Base-by-base conservation (phyloP, 2,888 invertebrate genomes). In the Xestobium rufovillosum region DNA sequence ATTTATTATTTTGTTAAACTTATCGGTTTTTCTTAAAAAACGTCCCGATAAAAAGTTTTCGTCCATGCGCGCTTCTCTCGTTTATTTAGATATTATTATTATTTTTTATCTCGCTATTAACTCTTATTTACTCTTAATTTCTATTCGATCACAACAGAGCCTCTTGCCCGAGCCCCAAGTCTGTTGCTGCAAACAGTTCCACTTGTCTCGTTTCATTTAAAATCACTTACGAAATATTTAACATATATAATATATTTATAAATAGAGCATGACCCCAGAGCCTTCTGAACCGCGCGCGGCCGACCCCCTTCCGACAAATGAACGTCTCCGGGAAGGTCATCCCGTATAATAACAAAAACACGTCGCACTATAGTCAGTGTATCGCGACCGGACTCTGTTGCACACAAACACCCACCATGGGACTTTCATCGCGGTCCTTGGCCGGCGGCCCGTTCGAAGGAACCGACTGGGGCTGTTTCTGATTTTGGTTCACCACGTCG, bases 381-480 rank as follows among this genome's bases (percentile, higher is more conserved):
- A 90, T 91, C 66, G 86, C 89, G 60, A 91, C 90, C 56, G 91
- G 89, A 72, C 86, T 87, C 72, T 90, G 89, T 69, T 87, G 86
- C 62, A 88, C 82, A 70, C 89, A 88, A 53, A 88, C 88, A 48
- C 83, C 86, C 57, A 89, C 82, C 85, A 90, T 84, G 51, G 85
- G 83, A 57, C 83, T 82, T 59, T 82, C 82, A 52, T 81, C 80
- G 49, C 75, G 65, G 50, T 74, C 73, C 52, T 53, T 58, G 55
- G 44, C 56, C 48, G 44, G 64, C 29, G 62, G 56, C 41, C 61
- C 57, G 44, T 58, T 59, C 23, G 51, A 43, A 30, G 31, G 38
- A n/a, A n/a, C n/a, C n/a, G n/a, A n/a, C 42, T 29, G 49, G 42
- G 41, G 44, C 38, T 34, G 41, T 40, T 25, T 45, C 34, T 38